Percentiles rank a stretch among this genome's conserved stretches.
These are phyloP conservation scores for Chrysolina oricalcia DNA, from an alignment of 2,888 invertebrate species.

Conservation along the genomic window DNA sequence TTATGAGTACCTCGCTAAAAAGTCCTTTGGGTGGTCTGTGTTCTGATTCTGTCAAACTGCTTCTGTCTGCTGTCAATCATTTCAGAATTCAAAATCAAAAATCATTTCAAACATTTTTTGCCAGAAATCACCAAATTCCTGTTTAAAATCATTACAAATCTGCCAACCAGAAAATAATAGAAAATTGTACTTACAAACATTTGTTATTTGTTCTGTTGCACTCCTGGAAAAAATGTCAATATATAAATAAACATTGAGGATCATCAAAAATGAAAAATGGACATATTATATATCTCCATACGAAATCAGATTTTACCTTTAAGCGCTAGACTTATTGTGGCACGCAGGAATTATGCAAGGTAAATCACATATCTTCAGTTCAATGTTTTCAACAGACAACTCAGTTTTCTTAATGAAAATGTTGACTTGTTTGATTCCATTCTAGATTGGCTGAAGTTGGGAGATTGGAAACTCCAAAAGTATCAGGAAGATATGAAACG, in stretches of 20 bases:
- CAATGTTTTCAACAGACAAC: constrained; percentile 22
- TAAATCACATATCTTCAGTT: constrained; percentile 41
- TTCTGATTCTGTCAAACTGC: background rate
- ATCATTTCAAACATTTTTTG: constrained; percentile 25
- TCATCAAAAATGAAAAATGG: constrained; percentile 66
- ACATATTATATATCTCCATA: constrained; percentile 60
- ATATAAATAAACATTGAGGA: constrained; percentile 31
- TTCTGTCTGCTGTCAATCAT: background rate
- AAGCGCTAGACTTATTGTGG: constrained; percentile 54
- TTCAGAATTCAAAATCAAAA: constrained; percentile 34
- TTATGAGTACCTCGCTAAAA: no score
- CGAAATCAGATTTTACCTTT: constrained; percentile 57
- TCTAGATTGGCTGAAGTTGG: constrained; percentile 94
- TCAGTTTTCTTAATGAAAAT: background rate
- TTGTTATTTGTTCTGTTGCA: constrained; percentile 6
- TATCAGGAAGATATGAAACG: constrained; percentile 93
- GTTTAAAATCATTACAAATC: constrained; percentile 5
- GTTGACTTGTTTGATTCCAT: constrained; percentile 14
- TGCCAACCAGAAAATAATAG: background rate
- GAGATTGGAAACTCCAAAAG: constrained; percentile 88
- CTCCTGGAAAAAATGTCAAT: constrained; percentile 16
- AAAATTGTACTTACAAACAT: background rate
- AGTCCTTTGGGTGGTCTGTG: background rate
- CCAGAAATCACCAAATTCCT: constrained; percentile 1
- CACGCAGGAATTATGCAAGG: constrained; percentile 61